Percentiles rank a stretch among this genome's conserved stretches.
phyloP scores from a whole-genome alignment of 2,888 invertebrate species.

The Clunio marinus region DNA sequence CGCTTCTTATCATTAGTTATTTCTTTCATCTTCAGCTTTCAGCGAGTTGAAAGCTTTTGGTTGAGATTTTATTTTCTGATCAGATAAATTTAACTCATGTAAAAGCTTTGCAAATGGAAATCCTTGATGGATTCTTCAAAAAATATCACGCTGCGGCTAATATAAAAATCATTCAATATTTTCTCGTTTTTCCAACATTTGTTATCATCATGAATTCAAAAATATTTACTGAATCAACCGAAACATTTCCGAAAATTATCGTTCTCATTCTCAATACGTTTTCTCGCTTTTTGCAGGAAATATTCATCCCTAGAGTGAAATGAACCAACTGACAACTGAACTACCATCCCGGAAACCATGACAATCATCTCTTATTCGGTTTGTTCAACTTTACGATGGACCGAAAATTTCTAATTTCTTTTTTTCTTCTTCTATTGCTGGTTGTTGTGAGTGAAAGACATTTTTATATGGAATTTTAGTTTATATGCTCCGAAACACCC shows the following conservation, averaged over 20 bases:
- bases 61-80: no score
- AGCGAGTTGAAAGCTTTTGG: background rate
- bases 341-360: background rate
- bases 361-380: background rate
- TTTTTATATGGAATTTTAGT: no score
- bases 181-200: background rate
- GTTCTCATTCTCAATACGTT: background rate
- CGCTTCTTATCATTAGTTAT: background rate
- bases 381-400: background rate
- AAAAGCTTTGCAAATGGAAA: no score
- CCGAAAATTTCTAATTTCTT: no score
- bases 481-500: no score
- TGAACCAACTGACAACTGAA: background rate
- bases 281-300: conserved; percentile 16
- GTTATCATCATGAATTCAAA: no score
- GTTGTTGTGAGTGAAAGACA: no score
- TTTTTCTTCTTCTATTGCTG: no score
- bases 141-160: no score
- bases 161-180: background rate
- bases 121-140: no score
- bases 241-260: background rate
- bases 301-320: background rate
- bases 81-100: no score
- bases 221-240: no score
- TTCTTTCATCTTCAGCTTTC: background rate